Conservation (phyloP, 1,140 invertebrate species). For the Tetraneura akinire region DNA sequence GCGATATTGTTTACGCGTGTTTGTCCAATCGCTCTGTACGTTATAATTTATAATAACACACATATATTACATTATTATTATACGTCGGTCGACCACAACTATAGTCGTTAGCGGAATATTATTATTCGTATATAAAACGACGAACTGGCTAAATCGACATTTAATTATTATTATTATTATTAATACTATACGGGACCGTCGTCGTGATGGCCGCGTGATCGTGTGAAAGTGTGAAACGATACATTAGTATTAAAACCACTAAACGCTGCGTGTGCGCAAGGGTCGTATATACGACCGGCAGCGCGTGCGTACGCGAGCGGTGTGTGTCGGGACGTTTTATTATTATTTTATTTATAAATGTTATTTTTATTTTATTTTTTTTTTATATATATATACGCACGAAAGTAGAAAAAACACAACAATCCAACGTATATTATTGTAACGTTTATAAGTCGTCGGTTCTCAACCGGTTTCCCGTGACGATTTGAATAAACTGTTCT, state of each 20-base stretch:
- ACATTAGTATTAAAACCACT: slow-evolving; percentile 13
- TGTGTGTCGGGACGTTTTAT: background rate
- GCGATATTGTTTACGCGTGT: too few relatives aligned
- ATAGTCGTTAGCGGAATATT: too few relatives aligned
- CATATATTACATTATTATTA: too few relatives aligned
- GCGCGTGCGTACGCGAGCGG: background rate
- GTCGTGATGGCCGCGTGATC: background rate
- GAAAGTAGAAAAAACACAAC: slow-evolving; percentile 29
- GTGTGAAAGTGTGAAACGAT: slow-evolving; percentile 50
- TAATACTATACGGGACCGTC: background rate
- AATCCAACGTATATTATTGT: background rate
- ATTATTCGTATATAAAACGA: slow-evolving; percentile 22
- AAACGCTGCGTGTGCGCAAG: too few relatives aligned
- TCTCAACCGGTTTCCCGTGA: slow-evolving; percentile 48
- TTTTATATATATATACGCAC: background rate
- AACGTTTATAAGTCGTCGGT: background rate
- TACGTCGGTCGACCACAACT: too few relatives aligned
- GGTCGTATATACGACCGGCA: background rate
- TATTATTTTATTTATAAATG: background rate
- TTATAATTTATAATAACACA: too few relatives aligned
- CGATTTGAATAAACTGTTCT: slow-evolving; percentile 42
- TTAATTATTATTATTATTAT: slow-evolving; percentile 46
- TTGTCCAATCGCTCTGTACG: too few relatives aligned
- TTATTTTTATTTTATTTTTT: slow-evolving; percentile 14
- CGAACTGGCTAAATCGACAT: slow-evolving; percentile 29